Conservation (phyloP, 2,797 vertebrate genomes). For the Sebastes baramenuke region DNA sequence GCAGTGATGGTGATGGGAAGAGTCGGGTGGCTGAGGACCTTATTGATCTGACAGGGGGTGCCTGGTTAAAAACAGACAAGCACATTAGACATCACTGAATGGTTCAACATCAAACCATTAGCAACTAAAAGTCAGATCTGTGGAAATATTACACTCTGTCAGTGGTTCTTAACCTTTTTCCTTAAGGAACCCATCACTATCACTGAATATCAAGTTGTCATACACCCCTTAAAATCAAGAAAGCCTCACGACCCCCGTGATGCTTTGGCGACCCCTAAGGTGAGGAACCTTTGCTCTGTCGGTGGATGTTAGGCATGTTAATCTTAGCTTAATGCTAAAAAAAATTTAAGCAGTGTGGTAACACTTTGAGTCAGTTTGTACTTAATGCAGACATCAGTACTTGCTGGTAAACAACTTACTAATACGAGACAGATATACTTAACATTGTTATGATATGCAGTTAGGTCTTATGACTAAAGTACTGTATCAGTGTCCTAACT, state of each 20-base stretch:
- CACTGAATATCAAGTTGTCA: no score
- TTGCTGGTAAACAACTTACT: neutral
- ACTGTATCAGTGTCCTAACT: neutral
- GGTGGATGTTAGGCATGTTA: neutral
- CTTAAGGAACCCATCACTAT: no score
- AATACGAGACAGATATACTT: neutral
- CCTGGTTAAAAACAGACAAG: slow-evolving; percentile 48
- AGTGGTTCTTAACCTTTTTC: no score
- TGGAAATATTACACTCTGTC: neutral
- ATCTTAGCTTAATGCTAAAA: neutral
- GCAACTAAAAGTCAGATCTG: neutral
- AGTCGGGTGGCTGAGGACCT: slow-evolving; percentile 97
- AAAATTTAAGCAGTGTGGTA: neutral
- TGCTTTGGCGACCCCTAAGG: no score
- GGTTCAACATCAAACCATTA: neutral
- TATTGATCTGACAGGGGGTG: slow-evolving; percentile 93
- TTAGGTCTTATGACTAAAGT: neutral
- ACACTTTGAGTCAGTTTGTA: neutral
- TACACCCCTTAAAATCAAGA: no score
- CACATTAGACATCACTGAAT: neutral
- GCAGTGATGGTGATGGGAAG: slow-evolving; percentile 97
- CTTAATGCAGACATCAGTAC: neutral
- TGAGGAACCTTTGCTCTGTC: rapidly evolving
- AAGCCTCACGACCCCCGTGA: rapidly evolving
- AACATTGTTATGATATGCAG: neutral